Evolutionary conservation across 2,113 vertebrate species (phyloP), one percentile per base, ranked within the genome.

Genomic region (Nibea albiflora): DNA sequence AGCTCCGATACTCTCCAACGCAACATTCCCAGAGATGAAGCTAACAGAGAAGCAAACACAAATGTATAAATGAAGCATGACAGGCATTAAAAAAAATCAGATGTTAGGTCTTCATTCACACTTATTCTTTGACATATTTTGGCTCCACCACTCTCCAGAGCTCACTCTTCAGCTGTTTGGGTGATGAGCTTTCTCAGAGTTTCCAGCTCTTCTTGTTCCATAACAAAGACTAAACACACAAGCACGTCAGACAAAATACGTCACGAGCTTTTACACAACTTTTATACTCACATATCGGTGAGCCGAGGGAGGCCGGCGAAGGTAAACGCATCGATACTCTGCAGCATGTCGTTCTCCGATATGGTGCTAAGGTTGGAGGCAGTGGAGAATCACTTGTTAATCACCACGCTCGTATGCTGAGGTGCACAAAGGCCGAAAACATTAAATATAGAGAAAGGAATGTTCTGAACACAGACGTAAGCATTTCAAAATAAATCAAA

Each of bases 11-110:
- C 11, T 73, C 75, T 90, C 72, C 67, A 96, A 78, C 2, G 61
- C 88, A 0, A 57, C 76, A 11, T 95, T 95, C 71, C 88, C 86
- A 19, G 92, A 91, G 76, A 96, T 85, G 50, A 63, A 10, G 67
- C 95, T 96, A 19, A 26, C 12, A 31, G 57, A 75, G 35, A 39
- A 39, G 35, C 35, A 39, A 64, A 79, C 5, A 83, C 11, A 78
- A 14, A 64, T 26, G 35, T 3, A 74, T 64, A 72, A 57, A 50
- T 57, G 12, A 65, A 46, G 1, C 22, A 71, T 42, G 42, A 60
- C 39, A 77, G 9, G 31, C 2, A n/a, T 54, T 24, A 0, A 39
- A 28, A 28, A 72, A 67, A 53, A 35, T 11, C 46, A 28, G 39
- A 17, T 19, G 1, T 56, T 31, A 66, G 3, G 4, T 28, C 1